Percentiles rank a stretch among this genome's conserved stretches.
phyloP scores from a whole-genome alignment of 1,140 invertebrate genomes.

The Muscidifurax raptorellus region DNA sequence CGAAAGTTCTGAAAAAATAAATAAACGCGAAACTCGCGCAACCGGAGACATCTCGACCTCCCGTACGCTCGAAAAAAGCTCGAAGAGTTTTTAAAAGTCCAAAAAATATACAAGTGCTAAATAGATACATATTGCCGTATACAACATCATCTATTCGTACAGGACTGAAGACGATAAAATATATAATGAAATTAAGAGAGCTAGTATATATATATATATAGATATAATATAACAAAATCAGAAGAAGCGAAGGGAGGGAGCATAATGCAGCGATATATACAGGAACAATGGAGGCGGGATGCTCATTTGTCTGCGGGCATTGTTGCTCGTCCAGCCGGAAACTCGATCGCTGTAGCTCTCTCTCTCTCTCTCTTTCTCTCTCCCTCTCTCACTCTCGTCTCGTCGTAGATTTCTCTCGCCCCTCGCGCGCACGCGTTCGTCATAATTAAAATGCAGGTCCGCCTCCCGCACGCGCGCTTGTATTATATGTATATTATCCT shows the following conservation, averaged over 20 bases:
- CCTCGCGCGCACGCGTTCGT: neutral
- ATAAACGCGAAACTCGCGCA: neutral
- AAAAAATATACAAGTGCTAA: no score
- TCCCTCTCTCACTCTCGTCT: neutral
- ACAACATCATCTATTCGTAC: neutral
- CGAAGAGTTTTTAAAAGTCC: no score
- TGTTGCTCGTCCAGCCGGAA: constrained; percentile 73
- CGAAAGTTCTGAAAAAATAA: neutral
- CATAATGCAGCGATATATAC: constrained; percentile 57
- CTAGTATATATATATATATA: neutral
- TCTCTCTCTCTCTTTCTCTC: neutral
- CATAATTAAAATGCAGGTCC: constrained; percentile 40
- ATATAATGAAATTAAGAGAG: constrained; percentile 42
- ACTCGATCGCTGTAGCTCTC: constrained; percentile 61
- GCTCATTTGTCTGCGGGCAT: constrained; percentile 76
- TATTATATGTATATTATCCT: neutral
- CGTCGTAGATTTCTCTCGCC: neutral
- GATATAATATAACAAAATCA: constrained; percentile 29
- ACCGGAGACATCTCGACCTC: constrained; percentile 7
- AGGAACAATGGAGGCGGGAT: constrained; percentile 75
- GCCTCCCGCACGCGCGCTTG: no score
- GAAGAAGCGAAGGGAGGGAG: neutral
- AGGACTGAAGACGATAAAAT: constrained; percentile 33
- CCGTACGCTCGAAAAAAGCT: constrained; percentile 47
- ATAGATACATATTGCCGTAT: neutral